phyloP scores from a whole-genome alignment of 2,113 vertebrate genomes.

The Otus sunia region DNA sequence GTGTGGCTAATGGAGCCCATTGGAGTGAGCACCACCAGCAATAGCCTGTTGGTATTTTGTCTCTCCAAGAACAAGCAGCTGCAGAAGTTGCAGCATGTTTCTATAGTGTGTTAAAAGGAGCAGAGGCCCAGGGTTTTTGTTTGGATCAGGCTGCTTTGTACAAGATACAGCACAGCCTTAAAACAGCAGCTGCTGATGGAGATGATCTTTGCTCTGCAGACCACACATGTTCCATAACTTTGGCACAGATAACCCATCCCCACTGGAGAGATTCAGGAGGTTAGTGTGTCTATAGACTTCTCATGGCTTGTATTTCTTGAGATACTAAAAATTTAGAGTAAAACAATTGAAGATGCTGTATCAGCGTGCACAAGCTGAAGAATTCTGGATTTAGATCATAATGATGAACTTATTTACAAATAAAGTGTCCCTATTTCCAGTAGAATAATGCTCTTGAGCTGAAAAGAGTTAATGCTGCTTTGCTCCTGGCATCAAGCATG shows the following conservation, averaged over 20 bases:
- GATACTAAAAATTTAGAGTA: not conserved
- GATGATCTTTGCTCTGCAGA: not conserved
- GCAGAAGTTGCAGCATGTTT: not conserved
- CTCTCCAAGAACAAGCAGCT: not conserved
- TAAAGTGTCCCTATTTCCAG: not conserved
- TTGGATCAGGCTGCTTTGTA: not conserved
- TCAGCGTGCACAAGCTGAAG: not conserved
- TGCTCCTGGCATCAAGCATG: not conserved
- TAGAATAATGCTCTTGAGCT: not conserved
- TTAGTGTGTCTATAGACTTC: not conserved
- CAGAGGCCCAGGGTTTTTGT: rapidly evolving
- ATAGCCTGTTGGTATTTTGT: not conserved
- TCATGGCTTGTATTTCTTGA: not conserved
- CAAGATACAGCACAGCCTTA: not conserved
- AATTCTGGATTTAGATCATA: not conserved
- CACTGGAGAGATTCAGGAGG: too few species aligned
- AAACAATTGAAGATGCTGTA: not conserved
- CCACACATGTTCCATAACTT: rapidly evolving
- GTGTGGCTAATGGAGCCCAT: not conserved
- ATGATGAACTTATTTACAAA: not conserved
- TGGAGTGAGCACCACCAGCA: not conserved
- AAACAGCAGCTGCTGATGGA: not conserved
- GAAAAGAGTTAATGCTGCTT: not conserved
- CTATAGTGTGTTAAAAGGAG: rapidly evolving
- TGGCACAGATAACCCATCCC: too few species aligned